A percentile compares a stretch with the other conserved stretches of the same genome.
Conservation (phyloP, 2,113 vertebrate species). For the Microtus oregoni region DNA sequence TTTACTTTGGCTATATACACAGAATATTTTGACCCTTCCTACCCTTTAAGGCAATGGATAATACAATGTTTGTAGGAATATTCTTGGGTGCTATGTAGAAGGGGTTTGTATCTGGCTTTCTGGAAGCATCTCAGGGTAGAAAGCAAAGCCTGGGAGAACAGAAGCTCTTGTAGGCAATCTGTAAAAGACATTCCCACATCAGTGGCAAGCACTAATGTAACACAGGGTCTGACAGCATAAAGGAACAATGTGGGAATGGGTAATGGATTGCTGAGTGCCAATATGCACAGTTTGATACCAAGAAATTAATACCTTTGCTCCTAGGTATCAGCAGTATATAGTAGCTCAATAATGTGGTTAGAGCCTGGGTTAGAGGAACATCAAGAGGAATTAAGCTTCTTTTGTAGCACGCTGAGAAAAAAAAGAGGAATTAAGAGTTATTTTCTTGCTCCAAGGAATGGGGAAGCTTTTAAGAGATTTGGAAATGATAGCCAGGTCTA, state of each 20-base stretch:
- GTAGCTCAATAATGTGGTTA: conserved; percentile 9
- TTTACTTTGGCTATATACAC: not conserved
- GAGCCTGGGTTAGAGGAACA: not conserved
- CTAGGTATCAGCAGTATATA: not conserved
- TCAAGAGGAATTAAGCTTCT: conserved; percentile 16
- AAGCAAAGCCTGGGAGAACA: not conserved
- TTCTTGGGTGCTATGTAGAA: not conserved
- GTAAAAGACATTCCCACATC: not conserved
- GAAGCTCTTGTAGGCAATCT: not conserved
- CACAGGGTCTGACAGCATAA: not conserved
- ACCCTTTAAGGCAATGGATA: not conserved
- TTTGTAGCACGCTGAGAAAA: too few species aligned
- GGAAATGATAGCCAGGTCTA: not conserved
- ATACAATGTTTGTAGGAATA: not conserved
- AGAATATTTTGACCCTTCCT: conserved; percentile 15
- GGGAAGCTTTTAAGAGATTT: not conserved
- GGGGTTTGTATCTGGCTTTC: not conserved
- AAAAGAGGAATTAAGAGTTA: not conserved
- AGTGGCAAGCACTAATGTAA: not conserved
- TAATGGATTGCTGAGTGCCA: conserved; percentile 17
- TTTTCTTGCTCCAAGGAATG: not conserved
- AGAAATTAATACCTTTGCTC: conserved; percentile 28
- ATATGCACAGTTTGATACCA: conserved; percentile 19
- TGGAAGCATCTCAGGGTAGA: not conserved
- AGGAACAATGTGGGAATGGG: conserved; percentile 16